Percentiles rank a stretch among this genome's conserved stretches.
phyloP scores from a whole-genome alignment of 2,113 vertebrate species.

The Hyla sarda region DNA sequence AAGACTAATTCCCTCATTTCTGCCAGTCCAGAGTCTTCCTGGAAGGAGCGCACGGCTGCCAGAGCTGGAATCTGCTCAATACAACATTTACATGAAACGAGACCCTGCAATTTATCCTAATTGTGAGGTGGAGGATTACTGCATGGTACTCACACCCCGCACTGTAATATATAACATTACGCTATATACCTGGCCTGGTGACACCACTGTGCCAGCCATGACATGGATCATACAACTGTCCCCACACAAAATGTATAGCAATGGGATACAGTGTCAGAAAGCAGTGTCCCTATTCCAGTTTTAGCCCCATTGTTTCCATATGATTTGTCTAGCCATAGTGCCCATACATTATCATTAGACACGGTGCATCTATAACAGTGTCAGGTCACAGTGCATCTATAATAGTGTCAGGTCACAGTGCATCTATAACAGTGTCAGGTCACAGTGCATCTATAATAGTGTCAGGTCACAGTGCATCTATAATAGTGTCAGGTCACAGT shows the following conservation, averaged over 20 bases:
- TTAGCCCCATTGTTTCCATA: too few species aligned
- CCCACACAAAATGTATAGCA: too few species aligned
- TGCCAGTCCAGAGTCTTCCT: slow-evolving; percentile 4
- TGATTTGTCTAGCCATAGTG: too few species aligned
- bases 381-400: not conserved
- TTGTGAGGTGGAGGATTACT: not conserved
- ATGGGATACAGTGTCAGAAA: too few species aligned
- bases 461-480: too few species aligned
- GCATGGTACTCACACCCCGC: too few species aligned
- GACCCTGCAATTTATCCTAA: not conserved
- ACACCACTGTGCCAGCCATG: too few species aligned
- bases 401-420: not conserved
- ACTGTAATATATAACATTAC: not conserved
- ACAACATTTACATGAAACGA: not conserved
- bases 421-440: too few species aligned
- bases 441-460: too few species aligned
- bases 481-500: not conserved
- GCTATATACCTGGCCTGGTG: too few species aligned
- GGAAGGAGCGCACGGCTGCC: not conserved
- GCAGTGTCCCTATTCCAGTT: too few species aligned
- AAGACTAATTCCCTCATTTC: slow-evolving; percentile 1
- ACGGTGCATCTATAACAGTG: not conserved
- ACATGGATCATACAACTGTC: too few species aligned
- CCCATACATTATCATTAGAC: not conserved
- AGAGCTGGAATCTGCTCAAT: not conserved